These are phyloP conservation scores for Tenebrosternarchus preto DNA, from an alignment of 2,113 vertebrate genomes.

Conservation along the genomic window DNA sequence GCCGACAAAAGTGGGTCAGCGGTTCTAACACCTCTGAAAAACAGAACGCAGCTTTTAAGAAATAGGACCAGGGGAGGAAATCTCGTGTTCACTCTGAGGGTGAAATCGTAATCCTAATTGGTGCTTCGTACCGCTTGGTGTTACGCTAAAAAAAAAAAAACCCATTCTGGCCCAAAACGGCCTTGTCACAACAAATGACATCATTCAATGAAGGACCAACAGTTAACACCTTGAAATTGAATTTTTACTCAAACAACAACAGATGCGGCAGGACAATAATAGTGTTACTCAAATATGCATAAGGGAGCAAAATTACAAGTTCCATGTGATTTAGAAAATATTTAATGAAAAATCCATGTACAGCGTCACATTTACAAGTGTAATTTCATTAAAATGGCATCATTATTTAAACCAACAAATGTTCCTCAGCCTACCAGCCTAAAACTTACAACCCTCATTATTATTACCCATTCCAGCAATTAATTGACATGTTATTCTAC, in stretches of 20 bases:
- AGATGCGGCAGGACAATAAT: background rate
- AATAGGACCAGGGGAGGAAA: conserved; percentile 11
- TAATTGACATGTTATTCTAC: no score
- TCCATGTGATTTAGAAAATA: background rate
- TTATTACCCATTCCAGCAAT: no score
- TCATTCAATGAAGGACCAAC: background rate
- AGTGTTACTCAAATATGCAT: background rate
- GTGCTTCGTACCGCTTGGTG: background rate
- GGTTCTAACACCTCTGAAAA: conserved; percentile 40
- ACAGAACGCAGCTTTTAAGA: conserved; percentile 22
- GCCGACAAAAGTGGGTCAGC: conserved; percentile 64
- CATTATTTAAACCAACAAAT: no score
- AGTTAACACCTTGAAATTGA: conserved; percentile 7
- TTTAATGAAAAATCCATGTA: no score
- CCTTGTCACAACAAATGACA: background rate
- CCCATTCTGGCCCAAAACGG: background rate
- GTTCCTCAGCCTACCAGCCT: no score
- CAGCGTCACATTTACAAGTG: no score
- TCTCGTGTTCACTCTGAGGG: conserved; percentile 17
- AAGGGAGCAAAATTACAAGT: no score
- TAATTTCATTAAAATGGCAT: no score
- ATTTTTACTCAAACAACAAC: background rate
- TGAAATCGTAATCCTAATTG: conserved; percentile 18
- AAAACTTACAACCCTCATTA: no score
- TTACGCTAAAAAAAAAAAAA: conserved; percentile 33